Evolutionary conservation across 2,888 invertebrate species (phyloP), one percentile per base, ranked within the genome.

Genomic region (Zootermopsis nevadensis): DNA sequence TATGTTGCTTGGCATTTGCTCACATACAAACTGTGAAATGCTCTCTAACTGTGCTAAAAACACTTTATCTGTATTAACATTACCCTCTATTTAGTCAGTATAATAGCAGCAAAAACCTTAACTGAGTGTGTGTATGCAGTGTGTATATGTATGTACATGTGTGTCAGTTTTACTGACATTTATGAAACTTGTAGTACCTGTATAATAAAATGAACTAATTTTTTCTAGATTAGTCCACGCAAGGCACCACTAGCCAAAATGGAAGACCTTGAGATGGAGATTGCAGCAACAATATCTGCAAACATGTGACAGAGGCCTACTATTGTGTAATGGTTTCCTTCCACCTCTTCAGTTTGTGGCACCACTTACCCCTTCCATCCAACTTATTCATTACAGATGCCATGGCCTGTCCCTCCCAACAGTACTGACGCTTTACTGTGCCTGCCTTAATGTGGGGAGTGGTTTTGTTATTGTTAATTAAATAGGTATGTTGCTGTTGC

Each of bases 181-280:
- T 27, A 12, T 60, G n/a, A 60, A 60, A 7, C 27, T 60, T 60
- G 60, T 15, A 60, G 8, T 60, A 6, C 6, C 60, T 27, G 48
- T 27, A 27, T 60, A 60, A 60, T n/a, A 60, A n/a, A 15, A 60
- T n/a, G 12, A 60, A 60, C 27, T n/a, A 27, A 60, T 27, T 60
- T 31, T 35, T 84, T 84, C 35, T 83, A 85, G 85, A 84, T 84
- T 85, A 85, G 77, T 30, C 60, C 79, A 22, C 85, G 85, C 24
- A 83, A 84, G 77, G 85, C 85, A 42, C 85, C 85, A 22, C 80
- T 85, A 74, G 85, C 85, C 67, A 83, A 83, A 48, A 83, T 85
- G 84, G 85, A 85, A 60, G 85, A 85, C 31, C 60, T 84, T 35
- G 84, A 84, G 60, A 74, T 66, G 27, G 84, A 84, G 27, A 67